Evolutionary conservation across 2,113 vertebrate genomes (phyloP).

Genomic region (Atlantisia rogersi): DNA sequence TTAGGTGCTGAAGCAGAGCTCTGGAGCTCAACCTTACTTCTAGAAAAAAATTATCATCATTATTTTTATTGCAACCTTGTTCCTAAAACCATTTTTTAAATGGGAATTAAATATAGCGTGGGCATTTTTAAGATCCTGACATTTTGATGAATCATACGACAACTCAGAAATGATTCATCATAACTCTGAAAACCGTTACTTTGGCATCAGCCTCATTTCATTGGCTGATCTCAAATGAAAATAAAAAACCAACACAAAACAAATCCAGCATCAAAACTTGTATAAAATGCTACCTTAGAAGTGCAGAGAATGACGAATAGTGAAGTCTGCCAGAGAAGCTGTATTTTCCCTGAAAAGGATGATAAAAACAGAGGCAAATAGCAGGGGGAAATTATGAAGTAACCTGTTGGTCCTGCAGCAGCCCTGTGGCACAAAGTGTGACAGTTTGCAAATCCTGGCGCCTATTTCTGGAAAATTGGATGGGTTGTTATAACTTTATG

Average conservation of each 20-base stretch:
- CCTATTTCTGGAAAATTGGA: slow-evolving; percentile 75
- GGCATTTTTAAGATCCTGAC: slow-evolving; percentile 31
- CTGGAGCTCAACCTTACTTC: not conserved
- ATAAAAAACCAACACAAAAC: not conserved
- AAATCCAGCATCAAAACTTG: slow-evolving; percentile 9
- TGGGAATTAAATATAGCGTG: not conserved
- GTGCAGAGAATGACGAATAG: not conserved
- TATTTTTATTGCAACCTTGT: not conserved
- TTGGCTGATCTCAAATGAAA: slow-evolving; percentile 41
- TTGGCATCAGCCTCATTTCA: slow-evolving; percentile 52
- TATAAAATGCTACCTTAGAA: slow-evolving; percentile 1
- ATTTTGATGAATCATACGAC: slow-evolving; percentile 34
- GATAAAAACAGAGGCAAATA: slow-evolving; percentile 31
- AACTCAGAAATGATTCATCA: slow-evolving; percentile 66
- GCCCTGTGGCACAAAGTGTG: slow-evolving; percentile 20
- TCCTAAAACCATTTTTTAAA: not conserved
- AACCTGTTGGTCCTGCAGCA: slow-evolving; percentile 44
- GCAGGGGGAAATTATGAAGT: slow-evolving; percentile 71
- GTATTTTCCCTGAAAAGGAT: slow-evolving; percentile 51
- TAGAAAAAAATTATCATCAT: not conserved
- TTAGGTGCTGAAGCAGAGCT: not conserved
- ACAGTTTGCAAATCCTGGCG: slow-evolving; percentile 67
- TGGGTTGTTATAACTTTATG: slow-evolving; percentile 47
- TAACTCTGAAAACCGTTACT: slow-evolving; percentile 55
- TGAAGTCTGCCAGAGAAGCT: not conserved